phyloP scores from a whole-genome alignment of 1,140 invertebrate species.

The Aphis gossypii region DNA sequence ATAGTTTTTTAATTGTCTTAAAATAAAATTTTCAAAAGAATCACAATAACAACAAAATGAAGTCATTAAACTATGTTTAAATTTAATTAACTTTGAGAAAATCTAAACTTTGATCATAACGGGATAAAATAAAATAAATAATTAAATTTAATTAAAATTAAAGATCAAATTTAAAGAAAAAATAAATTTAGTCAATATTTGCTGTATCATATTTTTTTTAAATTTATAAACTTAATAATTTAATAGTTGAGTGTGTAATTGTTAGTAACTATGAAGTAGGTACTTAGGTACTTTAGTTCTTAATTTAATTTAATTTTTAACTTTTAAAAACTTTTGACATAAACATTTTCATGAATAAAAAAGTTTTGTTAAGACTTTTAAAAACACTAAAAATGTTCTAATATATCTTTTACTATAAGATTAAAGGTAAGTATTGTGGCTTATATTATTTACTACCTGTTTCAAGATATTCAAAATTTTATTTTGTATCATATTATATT shows the following conservation, averaged over 20 bases:
- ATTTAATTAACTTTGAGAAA: neutral
- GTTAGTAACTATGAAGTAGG: neutral
- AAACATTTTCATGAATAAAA: slow-evolving; percentile 1
- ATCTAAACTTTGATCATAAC: neutral
- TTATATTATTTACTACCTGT: neutral
- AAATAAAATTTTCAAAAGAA: neutral
- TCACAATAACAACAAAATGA: neutral
- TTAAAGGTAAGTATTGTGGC: neutral
- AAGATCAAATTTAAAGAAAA: neutral
- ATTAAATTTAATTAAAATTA: neutral
- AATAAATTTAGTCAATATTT: neutral
- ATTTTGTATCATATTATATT: neutral
- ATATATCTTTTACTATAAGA: neutral
- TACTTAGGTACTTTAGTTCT: neutral
- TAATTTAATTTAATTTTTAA: neutral
- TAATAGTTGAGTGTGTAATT: neutral
- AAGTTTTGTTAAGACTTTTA: neutral
- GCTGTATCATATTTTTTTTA: neutral
- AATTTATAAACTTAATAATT: slow-evolving; percentile 21
- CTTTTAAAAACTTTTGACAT: slow-evolving; percentile 13
- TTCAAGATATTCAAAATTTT: neutral
- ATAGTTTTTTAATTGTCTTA: neutral
- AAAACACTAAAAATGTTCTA: neutral
- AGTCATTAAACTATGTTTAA: neutral
- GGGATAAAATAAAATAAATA: neutral